Percentiles rank a stretch among this genome's conserved stretches.
phyloP scores from a whole-genome alignment of 35 echinoderm and acorn worm genomes.

The Hemicentrotus pulcherrimus region DNA sequence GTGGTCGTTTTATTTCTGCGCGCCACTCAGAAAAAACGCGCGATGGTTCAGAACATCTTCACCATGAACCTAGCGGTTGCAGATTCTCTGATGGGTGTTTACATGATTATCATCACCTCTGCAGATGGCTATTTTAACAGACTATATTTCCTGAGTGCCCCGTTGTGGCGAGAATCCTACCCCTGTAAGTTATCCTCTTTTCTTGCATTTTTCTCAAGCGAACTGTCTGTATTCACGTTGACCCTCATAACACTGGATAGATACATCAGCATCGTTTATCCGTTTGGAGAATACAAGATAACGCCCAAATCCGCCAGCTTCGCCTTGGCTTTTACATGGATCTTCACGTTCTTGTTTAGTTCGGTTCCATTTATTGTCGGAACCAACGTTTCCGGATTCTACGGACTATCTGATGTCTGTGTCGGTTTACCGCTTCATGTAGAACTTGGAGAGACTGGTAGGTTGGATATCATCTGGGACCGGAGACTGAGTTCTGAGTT shows the following conservation, averaged over 20 bases:
- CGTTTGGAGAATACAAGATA: conserved; percentile 70
- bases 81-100: conserved; percentile 55
- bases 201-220: conserved; percentile 70
- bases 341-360: conserved; percentile 29
- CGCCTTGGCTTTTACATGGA: conserved; percentile 53
- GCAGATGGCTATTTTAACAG: conserved; percentile 55
- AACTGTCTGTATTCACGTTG: conserved; percentile 76
- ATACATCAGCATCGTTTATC: conserved; percentile 83
- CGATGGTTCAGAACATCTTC: conserved; percentile 39
- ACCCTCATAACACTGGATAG: conserved; percentile 81
- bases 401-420: conserved; percentile 85
- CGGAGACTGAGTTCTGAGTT: conserved; percentile 26
- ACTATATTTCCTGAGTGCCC: conserved; percentile 49
- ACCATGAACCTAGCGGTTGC: conserved; percentile 59
- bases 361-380: conserved; percentile 57
- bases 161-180: conserved; percentile 47
- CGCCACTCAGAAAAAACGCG: background rate
- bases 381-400: conserved; percentile 54
- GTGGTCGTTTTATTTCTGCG: conserved; percentile 71
- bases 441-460: conserved; percentile 49
- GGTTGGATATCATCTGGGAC: background rate
- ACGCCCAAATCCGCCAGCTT: conserved; percentile 32
- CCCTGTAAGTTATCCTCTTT: conserved; percentile 76
- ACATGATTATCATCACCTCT: conserved; percentile 68
- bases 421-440: conserved; percentile 76